Evolutionary conservation across 37 sponge, comb jelly and placozoan genomes (phyloP).

Genomic region (Hexactinellida sp.): DNA sequence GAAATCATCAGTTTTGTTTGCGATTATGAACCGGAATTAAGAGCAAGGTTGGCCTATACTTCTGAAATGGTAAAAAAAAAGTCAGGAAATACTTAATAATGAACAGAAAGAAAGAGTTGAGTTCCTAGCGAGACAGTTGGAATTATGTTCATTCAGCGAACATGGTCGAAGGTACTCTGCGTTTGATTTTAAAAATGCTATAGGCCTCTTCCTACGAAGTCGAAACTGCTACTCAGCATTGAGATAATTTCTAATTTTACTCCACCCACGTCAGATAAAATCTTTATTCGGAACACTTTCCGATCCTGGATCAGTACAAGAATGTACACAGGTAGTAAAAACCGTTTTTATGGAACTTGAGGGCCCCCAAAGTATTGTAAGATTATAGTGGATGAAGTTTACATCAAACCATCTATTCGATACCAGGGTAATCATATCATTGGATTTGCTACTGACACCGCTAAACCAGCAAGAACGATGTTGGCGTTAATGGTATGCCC

Average conservation of each 20-base stretch:
- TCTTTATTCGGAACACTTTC: background rate
- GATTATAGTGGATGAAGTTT: background rate
- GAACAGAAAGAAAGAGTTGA: background rate
- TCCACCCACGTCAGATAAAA: background rate
- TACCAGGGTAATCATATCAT: background rate
- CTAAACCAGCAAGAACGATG: background rate
- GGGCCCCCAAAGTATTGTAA: background rate
- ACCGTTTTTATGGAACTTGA: background rate
- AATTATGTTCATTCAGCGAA: conserved; percentile 14
- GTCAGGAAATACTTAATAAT: background rate
- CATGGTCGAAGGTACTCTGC: background rate
- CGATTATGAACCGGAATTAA: background rate
- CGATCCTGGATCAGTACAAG: background rate
- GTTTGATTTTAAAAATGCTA: background rate
- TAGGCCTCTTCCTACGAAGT: background rate
- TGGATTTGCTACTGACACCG: background rate
- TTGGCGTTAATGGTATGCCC: background rate
- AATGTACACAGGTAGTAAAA: background rate
- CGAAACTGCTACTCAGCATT: conserved; percentile 12
- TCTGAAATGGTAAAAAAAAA: background rate
- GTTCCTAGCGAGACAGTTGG: background rate
- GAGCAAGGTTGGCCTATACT: background rate
- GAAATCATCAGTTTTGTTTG: background rate
- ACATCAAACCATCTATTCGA: background rate
- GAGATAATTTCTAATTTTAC: conserved; percentile 6